phyloP scores from a whole-genome alignment of 2,888 invertebrate genomes.

The Cremastobaeus sp. region DNA sequence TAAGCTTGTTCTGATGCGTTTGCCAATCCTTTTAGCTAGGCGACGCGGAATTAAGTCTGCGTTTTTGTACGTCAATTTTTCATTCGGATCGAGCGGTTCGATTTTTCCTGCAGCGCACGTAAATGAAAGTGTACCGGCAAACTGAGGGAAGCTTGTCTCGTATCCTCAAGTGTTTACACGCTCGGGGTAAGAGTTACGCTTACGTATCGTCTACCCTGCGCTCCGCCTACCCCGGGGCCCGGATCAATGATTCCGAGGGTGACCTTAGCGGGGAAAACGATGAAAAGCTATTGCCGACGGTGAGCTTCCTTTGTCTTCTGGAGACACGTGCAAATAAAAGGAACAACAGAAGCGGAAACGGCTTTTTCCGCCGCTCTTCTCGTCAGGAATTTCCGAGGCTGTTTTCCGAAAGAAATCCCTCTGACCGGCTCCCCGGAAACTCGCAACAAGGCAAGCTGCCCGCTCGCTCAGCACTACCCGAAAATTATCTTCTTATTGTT shows the following conservation, averaged over 20 bases:
- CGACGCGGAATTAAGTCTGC: constrained; percentile 2
- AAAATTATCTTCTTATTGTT: constrained; percentile 12
- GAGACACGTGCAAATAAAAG: constrained; percentile 20
- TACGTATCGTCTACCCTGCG: constrained; percentile 1
- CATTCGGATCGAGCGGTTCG: constrained; percentile 15
- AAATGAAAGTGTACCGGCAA: constrained; percentile 34
- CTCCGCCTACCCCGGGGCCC: background rate
- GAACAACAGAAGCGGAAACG: constrained; percentile 12
- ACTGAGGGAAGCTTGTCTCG: constrained; percentile 26
- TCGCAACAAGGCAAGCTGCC: background rate
- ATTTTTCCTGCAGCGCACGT: constrained; percentile 19
- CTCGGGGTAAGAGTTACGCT: constrained; percentile 24
- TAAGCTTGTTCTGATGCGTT: constrained; percentile 29
- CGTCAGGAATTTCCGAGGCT: constrained; percentile 17
- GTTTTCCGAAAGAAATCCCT: constrained; percentile 13
- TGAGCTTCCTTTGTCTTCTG: constrained; percentile 39
- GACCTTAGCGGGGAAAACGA: constrained; percentile 41
- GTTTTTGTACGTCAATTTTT: background rate
- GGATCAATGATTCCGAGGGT: constrained; percentile 44
- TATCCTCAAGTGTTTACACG: constrained; percentile 45
- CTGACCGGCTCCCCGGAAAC: constrained; percentile 1
- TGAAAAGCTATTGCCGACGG: constrained; percentile 35
- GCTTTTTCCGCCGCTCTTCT: background rate
- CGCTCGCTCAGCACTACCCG: background rate
- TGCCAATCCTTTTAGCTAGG: constrained; percentile 32